Base-by-base conservation (phyloP, 2,797 vertebrate genomes). In the Erethizon dorsatum region DNA sequence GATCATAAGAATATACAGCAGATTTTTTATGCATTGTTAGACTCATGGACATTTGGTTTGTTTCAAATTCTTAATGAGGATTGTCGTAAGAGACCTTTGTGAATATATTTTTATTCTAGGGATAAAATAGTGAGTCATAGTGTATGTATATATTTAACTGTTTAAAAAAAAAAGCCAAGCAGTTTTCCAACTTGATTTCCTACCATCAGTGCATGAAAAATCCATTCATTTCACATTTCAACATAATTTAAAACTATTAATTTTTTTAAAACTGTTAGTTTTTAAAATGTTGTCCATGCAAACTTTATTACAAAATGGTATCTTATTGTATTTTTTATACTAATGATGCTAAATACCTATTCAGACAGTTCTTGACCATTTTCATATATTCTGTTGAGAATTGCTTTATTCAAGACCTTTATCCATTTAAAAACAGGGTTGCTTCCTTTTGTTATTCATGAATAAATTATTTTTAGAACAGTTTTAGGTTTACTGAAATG, bases 21-120 rank as follows among this genome's bases (percentile, higher is more conserved):
- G 26, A 67, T 65, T 88, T 6, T 96, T 88, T 80, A 84, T 61
- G 33, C 15, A 61, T 88, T 95, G 41, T 54, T 75, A 45, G 94
- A 28, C 82, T 61, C 37, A 82, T 77, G 52, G n/a, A 77, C 13
- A 71, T 86, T 95, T 92, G 92, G 10, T 33, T 79, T 88, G n/a
- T 88, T 91, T 88, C 73, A 50, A 95, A 8, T 61, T 57, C 28
- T 84, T 90, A 88, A 59, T 57, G 56, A 87, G 20, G 31, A 47
- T 90, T 80, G 22, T 88, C 59, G 26, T 47, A 65, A 24, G 88
- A 90, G 79, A 59, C 17, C 79, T 90, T 65, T 56, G 7, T 87
- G 56, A 87, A 56, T 2, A 17, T 57, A 9, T 52, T 95, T 88
- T 69, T 84, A 88, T 75, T 93, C 45, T 75, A 73, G 57, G 45